These are phyloP conservation scores for Setipinna tenuifilis DNA, from an alignment of 2,797 vertebrate species.

Conservation along the genomic window DNA sequence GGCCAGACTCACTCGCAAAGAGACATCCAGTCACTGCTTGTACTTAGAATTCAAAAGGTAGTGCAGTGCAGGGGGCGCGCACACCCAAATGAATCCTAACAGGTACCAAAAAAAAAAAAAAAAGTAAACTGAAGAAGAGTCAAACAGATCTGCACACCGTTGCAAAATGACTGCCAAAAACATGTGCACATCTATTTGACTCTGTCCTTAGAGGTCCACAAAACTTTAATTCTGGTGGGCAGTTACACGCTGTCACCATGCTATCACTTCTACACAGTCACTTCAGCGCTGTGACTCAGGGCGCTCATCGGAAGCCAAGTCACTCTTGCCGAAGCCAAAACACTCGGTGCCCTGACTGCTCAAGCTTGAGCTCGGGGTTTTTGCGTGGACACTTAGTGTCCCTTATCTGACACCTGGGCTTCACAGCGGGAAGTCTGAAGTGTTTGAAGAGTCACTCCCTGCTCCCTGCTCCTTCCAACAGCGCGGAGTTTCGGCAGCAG, in stretches of 20 bases:
- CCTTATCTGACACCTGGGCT: slow-evolving; percentile 9
- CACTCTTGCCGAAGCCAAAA: not conserved
- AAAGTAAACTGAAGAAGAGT: too few relatives aligned
- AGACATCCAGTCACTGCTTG: not conserved
- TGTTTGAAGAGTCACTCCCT: slow-evolving; percentile 19
- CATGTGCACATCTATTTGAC: not conserved
- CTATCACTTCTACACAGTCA: not conserved
- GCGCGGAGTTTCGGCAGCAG: not conserved
- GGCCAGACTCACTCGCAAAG: not conserved
- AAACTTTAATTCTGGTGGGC: not conserved
- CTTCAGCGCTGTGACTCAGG: slow-evolving; percentile 1
- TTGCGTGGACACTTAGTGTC: not conserved
- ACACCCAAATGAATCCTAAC: too few relatives aligned
- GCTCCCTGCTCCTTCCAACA: not conserved
- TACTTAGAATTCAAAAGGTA: too few relatives aligned
- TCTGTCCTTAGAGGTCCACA: not conserved
- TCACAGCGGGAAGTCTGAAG: not conserved
- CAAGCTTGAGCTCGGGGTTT: not conserved
- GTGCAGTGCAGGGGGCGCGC: too few relatives aligned
- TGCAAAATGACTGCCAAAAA: too few relatives aligned
- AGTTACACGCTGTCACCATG: not conserved
- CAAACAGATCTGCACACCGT: too few relatives aligned
- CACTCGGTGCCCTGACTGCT: not conserved
- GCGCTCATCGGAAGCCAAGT: not conserved
- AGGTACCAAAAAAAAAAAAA: too few relatives aligned